Percentiles rank a stretch among this genome's conserved stretches.
These are phyloP conservation scores for Platysteira castanea DNA, from an alignment of 2,113 vertebrate species.

Conservation along the genomic window DNA sequence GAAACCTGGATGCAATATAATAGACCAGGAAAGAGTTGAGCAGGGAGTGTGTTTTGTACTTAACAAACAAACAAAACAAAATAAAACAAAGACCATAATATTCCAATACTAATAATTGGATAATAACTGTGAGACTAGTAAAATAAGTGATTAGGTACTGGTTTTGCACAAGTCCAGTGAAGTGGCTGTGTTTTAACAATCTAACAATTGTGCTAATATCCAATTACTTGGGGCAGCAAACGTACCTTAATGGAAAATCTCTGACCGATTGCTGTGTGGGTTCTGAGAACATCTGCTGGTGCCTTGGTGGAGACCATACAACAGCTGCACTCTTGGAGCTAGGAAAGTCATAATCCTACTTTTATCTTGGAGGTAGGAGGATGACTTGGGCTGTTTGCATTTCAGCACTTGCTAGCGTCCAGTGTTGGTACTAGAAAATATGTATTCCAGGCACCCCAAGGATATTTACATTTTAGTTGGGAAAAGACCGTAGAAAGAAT, in stretches of 20 bases:
- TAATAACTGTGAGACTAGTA: not conserved
- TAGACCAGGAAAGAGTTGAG: not conserved
- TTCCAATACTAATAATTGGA: not conserved
- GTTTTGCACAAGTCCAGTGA: not conserved
- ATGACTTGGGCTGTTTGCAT: not conserved
- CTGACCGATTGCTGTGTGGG: not conserved
- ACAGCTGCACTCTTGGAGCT: not conserved
- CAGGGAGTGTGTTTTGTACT: not conserved
- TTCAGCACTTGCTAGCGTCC: not conserved
- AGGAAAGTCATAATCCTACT: not conserved
- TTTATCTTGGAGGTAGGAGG: not conserved
- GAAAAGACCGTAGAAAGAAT: not conserved
- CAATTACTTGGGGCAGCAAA: not conserved
- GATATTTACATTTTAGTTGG: not conserved
- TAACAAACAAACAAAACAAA: not conserved
- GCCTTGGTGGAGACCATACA: not conserved
- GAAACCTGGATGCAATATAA: not conserved
- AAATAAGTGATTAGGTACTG: not conserved
- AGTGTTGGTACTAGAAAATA: not conserved
- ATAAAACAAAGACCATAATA: not conserved
- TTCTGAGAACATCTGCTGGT: not conserved
- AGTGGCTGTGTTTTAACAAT: not conserved
- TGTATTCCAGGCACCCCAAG: rapidly evolving
- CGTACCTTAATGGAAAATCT: not conserved
- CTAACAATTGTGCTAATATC: not conserved